Evolutionary conservation across 2,888 invertebrate species (phyloP).

Genomic region (Catocala nupta): DNA sequence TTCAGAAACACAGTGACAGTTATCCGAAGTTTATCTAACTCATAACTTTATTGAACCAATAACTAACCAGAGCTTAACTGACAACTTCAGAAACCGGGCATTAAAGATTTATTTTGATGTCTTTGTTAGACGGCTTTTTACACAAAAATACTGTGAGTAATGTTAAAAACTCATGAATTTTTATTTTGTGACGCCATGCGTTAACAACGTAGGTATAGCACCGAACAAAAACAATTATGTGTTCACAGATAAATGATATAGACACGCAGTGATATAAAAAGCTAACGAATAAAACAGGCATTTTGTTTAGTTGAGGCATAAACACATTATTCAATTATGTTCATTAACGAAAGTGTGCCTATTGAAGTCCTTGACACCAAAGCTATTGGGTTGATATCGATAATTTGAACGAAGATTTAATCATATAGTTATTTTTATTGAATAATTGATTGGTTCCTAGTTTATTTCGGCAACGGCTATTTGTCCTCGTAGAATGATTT

Average conservation of each 20-base stretch:
- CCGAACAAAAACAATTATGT: constrained; percentile 30
- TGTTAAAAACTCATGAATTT: constrained; percentile 13
- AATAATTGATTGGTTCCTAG: no score
- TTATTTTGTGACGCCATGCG: constrained; percentile 11
- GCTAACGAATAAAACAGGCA: constrained; percentile 14
- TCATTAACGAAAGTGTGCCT: constrained; percentile 7
- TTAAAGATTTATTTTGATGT: constrained; percentile 28
- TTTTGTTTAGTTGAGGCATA: constrained; percentile 1
- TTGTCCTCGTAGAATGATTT: no score
- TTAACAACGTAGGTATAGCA: constrained; percentile 5
- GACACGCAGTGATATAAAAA: constrained; percentile 20
- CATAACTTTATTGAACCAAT: no score
- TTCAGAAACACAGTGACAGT: no score
- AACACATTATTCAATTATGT: constrained; percentile 7
- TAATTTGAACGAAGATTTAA: background rate
- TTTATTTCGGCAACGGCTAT: no score
- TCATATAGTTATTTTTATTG: no score
- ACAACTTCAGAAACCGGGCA: no score
- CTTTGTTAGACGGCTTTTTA: constrained; percentile 36
- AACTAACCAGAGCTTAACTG: no score
- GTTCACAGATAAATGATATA: constrained; percentile 14
- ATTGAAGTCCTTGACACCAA: constrained; percentile 8
- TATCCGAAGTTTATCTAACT: no score
- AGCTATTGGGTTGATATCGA: background rate
- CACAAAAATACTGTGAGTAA: constrained; percentile 8